Evolutionary conservation across 2,888 invertebrate genomes (phyloP).

Genomic region (Andricus quercusramuli): DNA sequence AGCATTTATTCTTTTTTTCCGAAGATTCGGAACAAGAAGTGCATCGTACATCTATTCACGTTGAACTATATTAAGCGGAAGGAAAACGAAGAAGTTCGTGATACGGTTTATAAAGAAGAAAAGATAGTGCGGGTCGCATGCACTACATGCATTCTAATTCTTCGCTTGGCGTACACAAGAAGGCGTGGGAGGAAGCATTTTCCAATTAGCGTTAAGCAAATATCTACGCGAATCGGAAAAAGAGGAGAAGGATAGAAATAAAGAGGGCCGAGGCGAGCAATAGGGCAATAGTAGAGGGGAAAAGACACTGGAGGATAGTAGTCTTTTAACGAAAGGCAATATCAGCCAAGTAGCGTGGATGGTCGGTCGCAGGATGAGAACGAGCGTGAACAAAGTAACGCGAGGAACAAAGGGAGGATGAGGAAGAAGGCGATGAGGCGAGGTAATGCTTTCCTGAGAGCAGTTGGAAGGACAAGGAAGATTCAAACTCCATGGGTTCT

Average conservation of each 20-base stretch:
- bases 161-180: slow-evolving; percentile 46
- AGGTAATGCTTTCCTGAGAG: slow-evolving; percentile 14
- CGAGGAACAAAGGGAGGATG: background rate
- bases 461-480: slow-evolving; percentile 15
- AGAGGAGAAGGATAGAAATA: slow-evolving; percentile 48
- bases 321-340: slow-evolving; percentile 64
- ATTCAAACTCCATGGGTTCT: background rate
- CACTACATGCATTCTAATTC: slow-evolving; percentile 59
- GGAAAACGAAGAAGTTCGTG: slow-evolving; percentile 23
- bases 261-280: slow-evolving; percentile 42
- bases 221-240: slow-evolving; percentile 62
- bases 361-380: slow-evolving; percentile 40
- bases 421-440: slow-evolving; percentile 28
- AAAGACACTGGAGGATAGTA: slow-evolving; percentile 23
- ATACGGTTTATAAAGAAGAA: slow-evolving; percentile 29
- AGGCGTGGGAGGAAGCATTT: slow-evolving; percentile 67
- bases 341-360: slow-evolving; percentile 57
- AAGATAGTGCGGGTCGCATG: slow-evolving; percentile 41
- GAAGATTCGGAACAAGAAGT: background rate
- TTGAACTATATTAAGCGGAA: slow-evolving; percentile 28
- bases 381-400: slow-evolving; percentile 23
- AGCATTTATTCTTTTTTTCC: background rate
- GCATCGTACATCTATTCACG: background rate
- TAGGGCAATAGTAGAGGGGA: background rate
- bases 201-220: slow-evolving; percentile 76